Conservation (phyloP, 2,888 invertebrate species). For the Charanyca ferruginea region DNA sequence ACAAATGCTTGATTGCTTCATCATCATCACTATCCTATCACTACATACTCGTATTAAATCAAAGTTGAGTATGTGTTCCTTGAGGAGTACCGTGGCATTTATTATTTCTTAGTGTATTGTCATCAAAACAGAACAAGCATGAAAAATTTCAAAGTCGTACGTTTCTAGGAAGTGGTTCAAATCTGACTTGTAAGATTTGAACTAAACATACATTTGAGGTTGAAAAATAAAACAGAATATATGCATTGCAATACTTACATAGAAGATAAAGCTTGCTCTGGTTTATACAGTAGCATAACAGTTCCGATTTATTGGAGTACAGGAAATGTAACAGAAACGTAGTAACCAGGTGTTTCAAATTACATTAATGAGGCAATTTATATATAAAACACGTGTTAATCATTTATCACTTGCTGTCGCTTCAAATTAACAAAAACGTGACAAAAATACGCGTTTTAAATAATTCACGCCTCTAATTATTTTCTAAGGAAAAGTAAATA, state of each 20-base stretch:
- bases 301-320: background rate
- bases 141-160: background rate
- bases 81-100: background rate
- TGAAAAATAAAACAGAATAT: background rate
- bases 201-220: background rate
- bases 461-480: conserved; percentile 12
- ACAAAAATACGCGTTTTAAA: conserved; percentile 28
- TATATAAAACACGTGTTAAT: conserved; percentile 31
- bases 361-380: conserved; percentile 21
- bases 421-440: conserved; percentile 24
- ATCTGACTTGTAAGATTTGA: background rate
- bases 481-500: conserved; percentile 33
- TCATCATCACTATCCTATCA: too few species aligned
- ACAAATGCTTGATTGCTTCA: conserved; percentile 55
- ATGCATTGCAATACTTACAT: background rate
- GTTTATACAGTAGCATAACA: background rate
- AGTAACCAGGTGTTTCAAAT: conserved; percentile 24
- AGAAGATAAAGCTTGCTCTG: background rate
- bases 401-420: conserved; percentile 15
- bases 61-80: too few species aligned
- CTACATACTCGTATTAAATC: too few species aligned
- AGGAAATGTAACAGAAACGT: conserved; percentile 18
- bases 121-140: background rate
- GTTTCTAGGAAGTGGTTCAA: background rate
- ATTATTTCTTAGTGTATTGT: background rate